Conservation (phyloP, 1,140 invertebrate genomes). For the Nymphalis io region DNA sequence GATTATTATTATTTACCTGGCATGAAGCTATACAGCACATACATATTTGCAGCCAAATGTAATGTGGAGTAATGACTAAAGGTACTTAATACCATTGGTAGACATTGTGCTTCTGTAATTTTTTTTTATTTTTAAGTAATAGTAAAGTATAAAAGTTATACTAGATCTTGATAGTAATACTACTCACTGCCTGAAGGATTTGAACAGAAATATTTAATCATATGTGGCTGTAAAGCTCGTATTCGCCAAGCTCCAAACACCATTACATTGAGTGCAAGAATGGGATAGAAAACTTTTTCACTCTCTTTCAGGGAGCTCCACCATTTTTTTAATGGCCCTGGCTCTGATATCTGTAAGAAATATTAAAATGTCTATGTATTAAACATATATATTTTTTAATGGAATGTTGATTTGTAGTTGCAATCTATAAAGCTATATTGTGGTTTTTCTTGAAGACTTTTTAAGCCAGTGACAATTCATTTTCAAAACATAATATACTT, state of each 20-base stretch:
- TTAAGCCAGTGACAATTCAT: too few species aligned
- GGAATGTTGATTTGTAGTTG: too few species aligned
- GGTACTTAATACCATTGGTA: slow-evolving; percentile 94
- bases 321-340: slow-evolving; percentile 83
- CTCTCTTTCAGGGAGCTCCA: slow-evolving; percentile 89
- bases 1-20: slow-evolving; percentile 67
- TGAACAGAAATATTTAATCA: slow-evolving; percentile 93
- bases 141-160: background rate
- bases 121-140: background rate
- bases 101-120: slow-evolving; percentile 85
- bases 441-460: too few species aligned
- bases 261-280: slow-evolving; percentile 89
- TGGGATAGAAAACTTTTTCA: slow-evolving; percentile 89
- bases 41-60: slow-evolving; percentile 97
- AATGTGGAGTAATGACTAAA: slow-evolving; percentile 95
- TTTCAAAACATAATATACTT: too few species aligned
- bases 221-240: slow-evolving; percentile 85
- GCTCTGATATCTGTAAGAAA: slow-evolving; percentile 78
- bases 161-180: background rate
- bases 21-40: slow-evolving; percentile 94
- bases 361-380: too few species aligned
- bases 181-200: slow-evolving; percentile 87
- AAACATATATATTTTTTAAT: too few species aligned
- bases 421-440: too few species aligned
- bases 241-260: slow-evolving; percentile 93